Evolutionary conservation across 2,113 vertebrate genomes (phyloP), one percentile per base, ranked within the genome.

Genomic region (Saguinus imperator): DNA sequence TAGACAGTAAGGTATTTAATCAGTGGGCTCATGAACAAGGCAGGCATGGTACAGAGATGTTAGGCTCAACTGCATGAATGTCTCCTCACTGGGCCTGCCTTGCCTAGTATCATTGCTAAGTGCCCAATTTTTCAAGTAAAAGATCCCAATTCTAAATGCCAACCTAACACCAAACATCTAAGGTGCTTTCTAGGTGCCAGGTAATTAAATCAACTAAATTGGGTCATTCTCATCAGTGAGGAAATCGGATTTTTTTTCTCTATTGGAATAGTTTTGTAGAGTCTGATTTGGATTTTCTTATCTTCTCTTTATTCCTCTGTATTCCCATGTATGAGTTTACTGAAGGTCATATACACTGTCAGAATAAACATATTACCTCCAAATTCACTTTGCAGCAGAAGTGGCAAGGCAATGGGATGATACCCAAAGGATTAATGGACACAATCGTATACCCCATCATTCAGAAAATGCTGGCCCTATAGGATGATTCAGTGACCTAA

Each of bases 401-500:
- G 29, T 43, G 37, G 35, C 58, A 52, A 92, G 66, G 55, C 84
- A 87, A 81, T 45, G 91, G 45, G 35, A 64, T 79, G 64, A 43
- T 72, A 57, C 81, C 61, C 48, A 25, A 55, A n/a, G 77, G 94
- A 93, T 91, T 88, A 57, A 93, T 75, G 66, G 75, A 77, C 45
- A 55, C 58, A 81, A 21, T 90, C 18, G 35, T 64, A 70, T 9
- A 37, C 25, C 18, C 80, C 16, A 66, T 91, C 81, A 43, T 84
- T 91, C 81, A 95, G 91, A 86, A 96, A 92, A 95, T 61, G 68
- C 32, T 85, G 85, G 66, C n/a, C 85, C 89, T 23, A 16, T 8
- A 76, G 57, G 75, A 81, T 86, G 93, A 97, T 94, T 96, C 93
- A 94, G 23, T 77, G 93, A 87, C 52, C 50, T 61, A 86, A 96